Evolutionary conservation across 2,113 vertebrate genomes (phyloP), one percentile per base, ranked within the genome.

Genomic region (Vimba vimba): DNA sequence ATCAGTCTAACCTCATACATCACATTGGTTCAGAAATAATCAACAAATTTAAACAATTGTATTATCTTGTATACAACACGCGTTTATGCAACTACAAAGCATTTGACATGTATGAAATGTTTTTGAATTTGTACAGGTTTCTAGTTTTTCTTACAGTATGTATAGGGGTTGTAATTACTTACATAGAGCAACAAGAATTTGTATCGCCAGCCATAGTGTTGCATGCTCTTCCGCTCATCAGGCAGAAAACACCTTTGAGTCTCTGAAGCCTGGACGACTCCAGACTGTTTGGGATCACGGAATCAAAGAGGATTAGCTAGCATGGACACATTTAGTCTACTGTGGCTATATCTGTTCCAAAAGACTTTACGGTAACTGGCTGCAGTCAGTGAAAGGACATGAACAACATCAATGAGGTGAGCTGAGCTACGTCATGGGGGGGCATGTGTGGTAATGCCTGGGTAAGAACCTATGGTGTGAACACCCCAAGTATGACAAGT

Each of bases 301-400:
- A 47, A 57, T 86, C 86, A 89, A 92, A 91, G 90, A 89, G 93
- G 93, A 94, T 95, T 94, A 95, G 88, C 91, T 62, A 92, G 93
- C 93, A 93, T 39, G 79, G 90, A 87, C 43, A 83, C 91, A 93
- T 94, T 92, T 93, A 95, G 93, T 92, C 30, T 57, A 75, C 87
- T 43, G 84, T 82, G 85, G 75, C 88, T 91, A 92, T 93, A 92
- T 92, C 89, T 90, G 85, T 89, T 89, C 68, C 73, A 47, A 82
- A 9, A 76, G 84, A 82, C 74, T 78, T 84, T 87, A 88, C 76
- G 30, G 59, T 36, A 80, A 86, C 83, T 25, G 81, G 62, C 85
- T 79, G 66, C 36, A 45, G 68, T 75, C 55, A 79, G 25, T 50
- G 33, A 80, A 82, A 55, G 79, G n/a, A 84, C 39, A 62, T 55